Conservation (phyloP, 2,888 invertebrate genomes). For the Miltochrista miniata region DNA sequence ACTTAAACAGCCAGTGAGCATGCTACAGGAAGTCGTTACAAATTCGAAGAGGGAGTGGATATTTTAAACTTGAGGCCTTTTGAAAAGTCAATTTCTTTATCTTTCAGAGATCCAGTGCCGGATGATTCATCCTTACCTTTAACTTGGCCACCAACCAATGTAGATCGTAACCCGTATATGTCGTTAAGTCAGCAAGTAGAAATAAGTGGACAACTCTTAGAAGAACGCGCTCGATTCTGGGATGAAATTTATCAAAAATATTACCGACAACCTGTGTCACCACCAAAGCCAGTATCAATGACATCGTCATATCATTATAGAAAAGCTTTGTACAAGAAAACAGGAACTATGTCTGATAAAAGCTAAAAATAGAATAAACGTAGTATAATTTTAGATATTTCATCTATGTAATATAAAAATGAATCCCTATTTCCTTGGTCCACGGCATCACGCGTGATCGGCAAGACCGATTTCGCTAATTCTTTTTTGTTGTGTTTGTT, state of each 20-base stretch:
- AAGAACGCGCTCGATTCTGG: conserved; percentile 3
- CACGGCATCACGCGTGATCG: no score
- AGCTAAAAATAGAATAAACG: no score
- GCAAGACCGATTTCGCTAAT: no score
- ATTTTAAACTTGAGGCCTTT: no score
- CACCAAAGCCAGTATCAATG: not conserved
- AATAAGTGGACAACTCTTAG: not conserved
- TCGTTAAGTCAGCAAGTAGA: conserved; percentile 6
- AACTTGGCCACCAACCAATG: conserved; percentile 2
- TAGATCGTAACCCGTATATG: not conserved
- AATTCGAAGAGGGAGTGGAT: no score
- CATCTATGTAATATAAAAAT: no score
- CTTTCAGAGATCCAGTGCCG: conserved; percentile 4
- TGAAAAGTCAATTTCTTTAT: no score
- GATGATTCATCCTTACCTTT: conserved; percentile 3
- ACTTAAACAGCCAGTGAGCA: no score
- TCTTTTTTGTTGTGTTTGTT: no score
- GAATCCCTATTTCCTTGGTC: no score
- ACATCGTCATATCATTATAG: not conserved
- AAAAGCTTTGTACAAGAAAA: not conserved
- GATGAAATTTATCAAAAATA: conserved; percentile 6
- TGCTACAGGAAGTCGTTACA: no score
- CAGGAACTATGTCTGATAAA: not conserved
- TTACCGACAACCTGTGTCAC: conserved; percentile 2
- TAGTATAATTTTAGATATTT: no score